These are phyloP conservation scores for human (Homo sapiens) DNA, from an alignment of 2,113 vertebrate species.

Conservation along the genomic window GRCh38 chr2:197307001-197307500, in stretches of 20 bases:
- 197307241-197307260: not conserved
- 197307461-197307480: not conserved
- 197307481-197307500: slow-evolving; percentile 72
- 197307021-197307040: not conserved
- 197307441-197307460: not conserved
- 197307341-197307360: not conserved
- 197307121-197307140: not conserved
- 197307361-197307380: not conserved
- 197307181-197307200: not conserved
- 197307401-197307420: not conserved
- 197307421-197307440: not conserved
- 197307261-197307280: not conserved
- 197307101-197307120: not conserved
- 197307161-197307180: not conserved
- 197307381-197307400: not conserved
- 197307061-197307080: not conserved
- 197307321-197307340: not conserved
- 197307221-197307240: slow-evolving; percentile 26
- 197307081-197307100: not conserved
- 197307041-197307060: not conserved
- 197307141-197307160: not conserved
- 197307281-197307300: not conserved
- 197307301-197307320: not conserved
- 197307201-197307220: slow-evolving; percentile 35
- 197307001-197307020: not conserved